Evolutionary conservation across 2,888 invertebrate species (phyloP), one percentile per base, ranked within the genome.

Genomic region (Drosophila nigritarsus): DNA sequence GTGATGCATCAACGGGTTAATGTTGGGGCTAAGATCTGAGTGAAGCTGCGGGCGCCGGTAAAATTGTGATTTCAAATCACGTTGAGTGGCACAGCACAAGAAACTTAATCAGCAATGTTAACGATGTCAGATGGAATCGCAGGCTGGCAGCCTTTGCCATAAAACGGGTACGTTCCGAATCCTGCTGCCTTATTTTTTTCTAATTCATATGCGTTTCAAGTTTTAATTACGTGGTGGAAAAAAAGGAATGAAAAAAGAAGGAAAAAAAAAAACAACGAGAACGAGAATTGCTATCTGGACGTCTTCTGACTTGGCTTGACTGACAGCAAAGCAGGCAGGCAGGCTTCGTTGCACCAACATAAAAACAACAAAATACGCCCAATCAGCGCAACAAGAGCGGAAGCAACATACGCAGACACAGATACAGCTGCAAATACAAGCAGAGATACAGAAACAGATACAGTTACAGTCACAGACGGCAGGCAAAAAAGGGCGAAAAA

Each of bases 191-290:
- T 84, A 75, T 71, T 89, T 78, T 78, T 85, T 89, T 87, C 92
- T 91, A 91, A 92, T 91, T 91, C 87, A 91, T 91, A 91, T 91
- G 92, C 91, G 90, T 88, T 91, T 91, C 92, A 87, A 91, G 92
- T 91, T 92, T 91, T 92, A 92, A 91, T 92, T 92, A 92, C 91
- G 91, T 91, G 92, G 89, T 83, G 60, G 36, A 67, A 42, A 60
- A 62, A 65, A 53, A 48, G 42, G 54, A 59, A 64, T 69, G 61
- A 7, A 13, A 18, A 36, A 18, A 7, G 20, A n/a, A 55, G 7
- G 0, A 27, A 29, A 66, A 65, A 34, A 54, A 45, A 20, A 36
- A 27, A 55, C 50, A 63, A 60, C 65, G 71, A 38, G 51, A 72
- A 65, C 73, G 78, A 74, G 67, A 63, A 73, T 74, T 75, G 65